Evolutionary conservation across 1,140 invertebrate species (phyloP).

Genomic region (Caenorhabditis inopinata): DNA sequence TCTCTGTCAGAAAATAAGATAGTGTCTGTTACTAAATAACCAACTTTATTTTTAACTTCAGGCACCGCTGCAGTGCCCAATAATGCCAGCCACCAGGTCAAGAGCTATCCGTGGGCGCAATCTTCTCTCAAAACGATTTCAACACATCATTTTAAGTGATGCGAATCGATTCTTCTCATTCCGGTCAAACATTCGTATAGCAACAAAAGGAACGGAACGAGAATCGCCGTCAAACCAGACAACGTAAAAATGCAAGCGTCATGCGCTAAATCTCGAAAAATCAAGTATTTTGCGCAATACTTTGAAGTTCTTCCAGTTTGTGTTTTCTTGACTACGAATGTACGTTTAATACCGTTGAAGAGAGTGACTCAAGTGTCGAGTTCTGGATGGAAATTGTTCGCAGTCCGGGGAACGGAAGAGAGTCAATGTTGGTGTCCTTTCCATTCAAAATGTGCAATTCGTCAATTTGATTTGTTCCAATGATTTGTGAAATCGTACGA

Average conservation of each 20-base stretch:
- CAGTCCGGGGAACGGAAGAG: not conserved
- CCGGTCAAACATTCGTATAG: conserved; percentile 13
- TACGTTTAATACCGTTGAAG: not conserved
- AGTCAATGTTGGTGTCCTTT: not conserved
- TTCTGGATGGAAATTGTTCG: not conserved
- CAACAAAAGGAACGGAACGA: conserved; percentile 2
- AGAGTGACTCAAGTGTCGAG: not conserved
- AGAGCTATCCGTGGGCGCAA: conserved; percentile 33
- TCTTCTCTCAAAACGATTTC: conserved; percentile 20
- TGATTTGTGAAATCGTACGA: not conserved
- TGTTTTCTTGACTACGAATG: no score
- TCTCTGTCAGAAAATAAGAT: no score
- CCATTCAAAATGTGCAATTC: not conserved
- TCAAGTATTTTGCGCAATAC: not conserved
- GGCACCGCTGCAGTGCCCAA: not conserved
- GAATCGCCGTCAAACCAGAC: not conserved
- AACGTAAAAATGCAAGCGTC: not conserved
- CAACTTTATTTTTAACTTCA: not conserved
- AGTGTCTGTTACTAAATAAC: no score
- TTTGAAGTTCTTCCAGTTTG: not conserved
- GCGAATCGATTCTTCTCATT: not conserved
- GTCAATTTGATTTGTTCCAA: not conserved
- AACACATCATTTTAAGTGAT: conserved; percentile 27
- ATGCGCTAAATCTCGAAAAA: not conserved
- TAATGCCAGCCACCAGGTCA: conserved; percentile 5